Evolutionary conservation across 2,797 vertebrate species (phyloP), one percentile per base, ranked within the genome.

Genomic region (Streptopelia turtur): DNA sequence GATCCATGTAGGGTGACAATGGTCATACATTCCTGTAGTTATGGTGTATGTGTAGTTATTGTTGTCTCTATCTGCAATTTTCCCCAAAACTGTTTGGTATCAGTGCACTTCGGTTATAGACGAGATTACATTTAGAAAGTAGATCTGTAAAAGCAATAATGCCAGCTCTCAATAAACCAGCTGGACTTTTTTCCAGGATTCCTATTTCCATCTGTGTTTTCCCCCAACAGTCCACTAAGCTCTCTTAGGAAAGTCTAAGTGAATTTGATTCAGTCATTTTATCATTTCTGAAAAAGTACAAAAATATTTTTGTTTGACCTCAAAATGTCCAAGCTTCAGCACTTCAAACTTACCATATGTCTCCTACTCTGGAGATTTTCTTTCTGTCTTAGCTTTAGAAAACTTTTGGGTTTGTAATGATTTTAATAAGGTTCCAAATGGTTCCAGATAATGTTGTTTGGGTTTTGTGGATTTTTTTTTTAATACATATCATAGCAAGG

Each of bases 381-480:
- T 86, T 92, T 76, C 57, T 94, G 33, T 31, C 70, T 80, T 84
- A 72, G 7, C 22, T 83, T 28, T 65, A 55, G 88, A 97, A 94
- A 96, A 78, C 43, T 80, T 88, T 90, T 89, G 35, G 60, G 27
- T 92, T 94, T 91, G 37, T 94, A 93, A 41, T 69, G 37, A 94
- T 89, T 95, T 97, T 94, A 96, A 69, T 94, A 93, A 76, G n/a
- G 35, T 90, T 96, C 87, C 88, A 16, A 79, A 64, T 94, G 47
- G 61, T 87, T 89, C n/a, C 52, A 83, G 66, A 68, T 41, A 57
- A 52, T 56, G 39, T 9, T 49, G 17, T 43, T 76, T 33, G 10
- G 1, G 0, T 7, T 75, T 63, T 56, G n/a, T 39, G 27, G 4
- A 0, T 1, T 18, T 33, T 47, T 23, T 49, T 77, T 60, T 39